Evolutionary conservation across 2,888 invertebrate genomes (phyloP).

Genomic region (Ectemnius lituratus): DNA sequence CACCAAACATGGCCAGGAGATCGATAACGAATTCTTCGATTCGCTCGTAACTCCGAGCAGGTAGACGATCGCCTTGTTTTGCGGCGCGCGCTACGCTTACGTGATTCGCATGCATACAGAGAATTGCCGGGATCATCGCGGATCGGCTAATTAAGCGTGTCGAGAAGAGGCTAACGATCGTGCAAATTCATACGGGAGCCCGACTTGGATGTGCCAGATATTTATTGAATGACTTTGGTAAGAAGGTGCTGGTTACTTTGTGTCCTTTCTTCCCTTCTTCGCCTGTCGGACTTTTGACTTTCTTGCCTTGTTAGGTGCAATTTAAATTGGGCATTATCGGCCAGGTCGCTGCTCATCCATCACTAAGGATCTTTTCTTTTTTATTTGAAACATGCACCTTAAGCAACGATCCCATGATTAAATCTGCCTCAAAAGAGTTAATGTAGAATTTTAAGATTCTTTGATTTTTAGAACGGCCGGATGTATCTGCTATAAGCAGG

Average conservation of each 20-base stretch:
- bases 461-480: too few species aligned
- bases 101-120: constrained; percentile 24
- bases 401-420: constrained; percentile 19
- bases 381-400: constrained; percentile 27
- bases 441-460: too few species aligned
- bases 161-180: constrained; percentile 59
- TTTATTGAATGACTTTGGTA: constrained; percentile 46
- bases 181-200: constrained; percentile 58
- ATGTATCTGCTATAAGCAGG: constrained; percentile 12
- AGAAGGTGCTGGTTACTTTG: constrained; percentile 38
- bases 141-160: constrained; percentile 63
- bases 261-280: not conserved
- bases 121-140: constrained; percentile 48
- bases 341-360: constrained; percentile 29
- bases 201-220: constrained; percentile 25
- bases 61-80: constrained; percentile 6
- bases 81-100: constrained; percentile 13
- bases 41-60: constrained; percentile 20
- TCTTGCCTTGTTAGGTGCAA: constrained; percentile 17
- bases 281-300: constrained; percentile 4
- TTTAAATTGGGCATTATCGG: constrained; percentile 26
- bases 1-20: constrained; percentile 11
- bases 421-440: too few species aligned
- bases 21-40: constrained; percentile 33
- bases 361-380: constrained; percentile 19